phyloP scores from a whole-genome alignment of 2,113 vertebrate species.

The Narcine bancroftii region DNA sequence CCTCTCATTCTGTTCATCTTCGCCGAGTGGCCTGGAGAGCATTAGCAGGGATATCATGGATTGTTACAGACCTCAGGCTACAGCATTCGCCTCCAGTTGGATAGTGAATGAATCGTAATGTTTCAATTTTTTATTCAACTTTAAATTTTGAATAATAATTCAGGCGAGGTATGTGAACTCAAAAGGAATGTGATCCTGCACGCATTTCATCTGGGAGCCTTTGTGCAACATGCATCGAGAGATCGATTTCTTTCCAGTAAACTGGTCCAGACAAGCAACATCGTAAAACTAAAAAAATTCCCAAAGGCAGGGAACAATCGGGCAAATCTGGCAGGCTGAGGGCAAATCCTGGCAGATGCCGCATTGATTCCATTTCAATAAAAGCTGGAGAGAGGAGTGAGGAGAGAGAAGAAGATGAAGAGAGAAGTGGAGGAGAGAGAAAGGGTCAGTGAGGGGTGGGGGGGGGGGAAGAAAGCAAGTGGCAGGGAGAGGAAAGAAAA shows the following conservation, averaged over 20 bases:
- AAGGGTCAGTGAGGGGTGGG: not conserved
- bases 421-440: too few species aligned
- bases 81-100: not conserved
- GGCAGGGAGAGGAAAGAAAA: too few species aligned
- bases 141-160: too few species aligned
- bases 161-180: not conserved
- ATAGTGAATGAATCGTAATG: not conserved
- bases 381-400: not conserved
- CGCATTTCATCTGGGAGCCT: not conserved
- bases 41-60: too few species aligned
- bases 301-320: not conserved
- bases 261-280: not conserved
- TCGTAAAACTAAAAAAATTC: not conserved
- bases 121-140: not conserved
- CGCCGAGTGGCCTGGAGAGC: too few species aligned
- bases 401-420: too few species aligned
- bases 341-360: too few species aligned
- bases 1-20: too few species aligned
- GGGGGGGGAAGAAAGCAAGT: constrained; percentile 34
- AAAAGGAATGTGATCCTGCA: not conserved
- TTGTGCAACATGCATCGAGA: not conserved
- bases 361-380: not conserved
- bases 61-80: too few species aligned
- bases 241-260: constrained; percentile 1
- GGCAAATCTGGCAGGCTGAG: too few species aligned